Base-by-base conservation (phyloP, 2,797 vertebrate genomes). In the Oophaga sylvatica region DNA sequence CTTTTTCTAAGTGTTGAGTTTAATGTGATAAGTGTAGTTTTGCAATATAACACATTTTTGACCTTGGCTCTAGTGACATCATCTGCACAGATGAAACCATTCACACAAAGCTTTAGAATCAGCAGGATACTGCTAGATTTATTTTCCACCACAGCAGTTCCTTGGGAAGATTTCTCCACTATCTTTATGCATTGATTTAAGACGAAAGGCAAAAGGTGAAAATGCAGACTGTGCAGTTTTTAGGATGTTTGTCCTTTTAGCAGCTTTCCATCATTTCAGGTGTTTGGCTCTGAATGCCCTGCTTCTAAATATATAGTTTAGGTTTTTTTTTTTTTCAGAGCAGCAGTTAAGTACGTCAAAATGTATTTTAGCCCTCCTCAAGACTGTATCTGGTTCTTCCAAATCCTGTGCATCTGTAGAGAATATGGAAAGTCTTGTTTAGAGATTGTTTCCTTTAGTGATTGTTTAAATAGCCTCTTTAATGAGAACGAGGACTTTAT, bases 1-100 rank as follows among this genome's bases (percentile, higher is more conserved):
- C 48, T 53, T 53, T 1, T 85, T 17, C 19, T 71, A 59, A 71
- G 57, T 65, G 77, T 11, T 73, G 41, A 73, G 31, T 77, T 56
- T 65, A 87, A 83, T 82, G 70, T 26, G 80, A 73, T 84, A 84
- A 80, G 87, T 81, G 86, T 77, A 77, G 86, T 71, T 82, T 83
- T 83, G 77, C 87, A 85, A 76, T 85, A 65, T 85, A 80, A 85
- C 87, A 88, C 77, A 57, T 88, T 88, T 88, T 60, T 85, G 87
- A 88, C 87, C 87, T 88, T 88, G 76, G 35, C 68, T 75, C 48
- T 56, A 16, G 56, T 88, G 77, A 80, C 87, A 80, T 81, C 63
- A 88, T 88, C 67, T 53, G 45, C 67, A 31, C 22, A 88, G 57
- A 65, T 19, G 82, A 88, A 81, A 76, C 87, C 70, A 76, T 81